Conservation (phyloP, 2,888 invertebrate genomes). For the Bombylius major region DNA sequence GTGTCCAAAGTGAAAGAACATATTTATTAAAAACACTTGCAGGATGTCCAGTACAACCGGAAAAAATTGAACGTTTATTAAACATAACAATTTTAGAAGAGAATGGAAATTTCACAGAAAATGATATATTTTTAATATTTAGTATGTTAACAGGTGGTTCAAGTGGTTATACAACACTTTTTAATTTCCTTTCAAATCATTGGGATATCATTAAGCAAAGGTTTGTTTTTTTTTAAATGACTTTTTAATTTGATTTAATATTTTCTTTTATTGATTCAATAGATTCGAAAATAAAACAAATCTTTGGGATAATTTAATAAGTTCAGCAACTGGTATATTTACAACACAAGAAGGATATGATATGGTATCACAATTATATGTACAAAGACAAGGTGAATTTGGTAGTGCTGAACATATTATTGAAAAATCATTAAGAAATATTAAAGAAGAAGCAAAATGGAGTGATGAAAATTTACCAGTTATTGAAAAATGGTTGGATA, state of each 20-base stretch:
- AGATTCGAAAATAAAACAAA: slow-evolving; percentile 57
- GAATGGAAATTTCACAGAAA: slow-evolving; percentile 62
- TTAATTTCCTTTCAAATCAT: slow-evolving; percentile 56
- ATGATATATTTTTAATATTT: slow-evolving; percentile 60
- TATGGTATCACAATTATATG: slow-evolving; percentile 52
- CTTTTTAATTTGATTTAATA: neutral
- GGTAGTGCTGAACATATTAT: slow-evolving; percentile 62
- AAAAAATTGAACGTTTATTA: slow-evolving; percentile 52
- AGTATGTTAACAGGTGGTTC: slow-evolving; percentile 60
- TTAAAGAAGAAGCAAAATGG: slow-evolving; percentile 64
- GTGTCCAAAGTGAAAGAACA: slow-evolving; percentile 62
- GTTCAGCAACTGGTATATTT: slow-evolving; percentile 61
- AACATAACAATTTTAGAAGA: slow-evolving; percentile 56
- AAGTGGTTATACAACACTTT: slow-evolving; percentile 57
- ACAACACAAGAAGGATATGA: slow-evolving; percentile 61
- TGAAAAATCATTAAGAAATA: slow-evolving; percentile 57
- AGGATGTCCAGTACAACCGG: slow-evolving; percentile 60
- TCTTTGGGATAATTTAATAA: slow-evolving; percentile 63
- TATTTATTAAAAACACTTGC: slow-evolving; percentile 65
- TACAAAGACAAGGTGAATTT: slow-evolving; percentile 51
- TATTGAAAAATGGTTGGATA: slow-evolving; percentile 58
- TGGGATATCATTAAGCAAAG: slow-evolving; percentile 55
- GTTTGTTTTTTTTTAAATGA: slow-evolving; percentile 29
- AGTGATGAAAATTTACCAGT: slow-evolving; percentile 60
- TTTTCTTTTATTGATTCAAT: slow-evolving; percentile 14